phyloP scores from a whole-genome alignment of 2,113 vertebrate genomes.

The Oceanodroma tethys region DNA sequence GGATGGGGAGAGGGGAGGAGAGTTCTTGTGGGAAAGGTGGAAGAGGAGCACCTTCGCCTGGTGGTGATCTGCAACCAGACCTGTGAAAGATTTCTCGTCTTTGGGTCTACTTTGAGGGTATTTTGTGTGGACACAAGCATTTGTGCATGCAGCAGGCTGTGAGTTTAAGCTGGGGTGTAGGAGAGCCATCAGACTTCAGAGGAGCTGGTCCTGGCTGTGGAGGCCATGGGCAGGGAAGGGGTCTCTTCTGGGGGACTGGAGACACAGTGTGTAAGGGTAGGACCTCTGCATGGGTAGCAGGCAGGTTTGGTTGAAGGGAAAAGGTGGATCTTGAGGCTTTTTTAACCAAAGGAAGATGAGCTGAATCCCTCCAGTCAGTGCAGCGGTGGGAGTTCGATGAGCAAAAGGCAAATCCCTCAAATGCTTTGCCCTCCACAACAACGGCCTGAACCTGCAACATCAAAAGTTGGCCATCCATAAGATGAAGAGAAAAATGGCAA shows the following conservation, averaged over 20 bases:
- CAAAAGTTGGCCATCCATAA: neutral
- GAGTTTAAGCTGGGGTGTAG: neutral
- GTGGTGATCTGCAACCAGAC: neutral
- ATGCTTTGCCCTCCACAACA: neutral
- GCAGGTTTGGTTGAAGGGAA: neutral
- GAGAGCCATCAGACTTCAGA: neutral
- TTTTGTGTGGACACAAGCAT: neutral
- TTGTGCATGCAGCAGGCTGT: neutral
- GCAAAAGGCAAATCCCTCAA: neutral
- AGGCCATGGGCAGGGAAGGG: neutral
- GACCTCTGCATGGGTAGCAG: neutral
- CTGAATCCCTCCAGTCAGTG: neutral
- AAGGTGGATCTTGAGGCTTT: neutral
- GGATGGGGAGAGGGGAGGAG: neutral
- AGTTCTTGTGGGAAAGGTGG: neutral
- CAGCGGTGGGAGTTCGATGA: rapidly evolving
- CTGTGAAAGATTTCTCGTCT: neutral
- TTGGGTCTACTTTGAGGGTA: neutral
- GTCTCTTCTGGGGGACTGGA: neutral
- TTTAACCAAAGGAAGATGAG: neutral
- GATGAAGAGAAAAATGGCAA: neutral
- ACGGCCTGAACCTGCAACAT: neutral
- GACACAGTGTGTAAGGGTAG: neutral
- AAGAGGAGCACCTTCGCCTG: neutral
- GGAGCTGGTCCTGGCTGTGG: neutral